Conservation (phyloP, 2,797 vertebrate genomes). For the Florisuga fusca region DNA sequence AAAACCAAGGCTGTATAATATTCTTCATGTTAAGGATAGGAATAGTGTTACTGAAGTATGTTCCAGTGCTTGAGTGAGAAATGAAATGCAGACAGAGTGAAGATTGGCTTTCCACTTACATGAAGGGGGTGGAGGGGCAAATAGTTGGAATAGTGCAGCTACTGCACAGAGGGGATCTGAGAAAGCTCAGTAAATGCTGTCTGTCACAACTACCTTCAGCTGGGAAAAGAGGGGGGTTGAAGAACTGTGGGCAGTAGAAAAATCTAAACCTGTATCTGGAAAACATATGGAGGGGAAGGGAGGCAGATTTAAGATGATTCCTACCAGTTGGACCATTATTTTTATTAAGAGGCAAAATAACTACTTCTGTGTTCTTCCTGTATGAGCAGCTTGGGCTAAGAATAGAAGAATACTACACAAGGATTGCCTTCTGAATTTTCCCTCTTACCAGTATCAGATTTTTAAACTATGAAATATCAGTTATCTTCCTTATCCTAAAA, state of each 20-base stretch:
- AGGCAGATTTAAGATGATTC: neutral
- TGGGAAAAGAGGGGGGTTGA: neutral
- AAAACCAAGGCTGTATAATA: slow-evolving; percentile 51
- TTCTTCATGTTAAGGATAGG: slow-evolving; percentile 36
- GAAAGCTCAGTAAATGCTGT: neutral
- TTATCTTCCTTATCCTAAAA: slow-evolving; percentile 6
- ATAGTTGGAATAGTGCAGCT: slow-evolving; percentile 30
- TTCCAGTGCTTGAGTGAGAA: slow-evolving; percentile 14
- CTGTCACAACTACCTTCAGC: neutral
- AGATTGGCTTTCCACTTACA: slow-evolving; percentile 32
- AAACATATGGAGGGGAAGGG: neutral
- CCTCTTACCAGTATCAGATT: slow-evolving; percentile 15
- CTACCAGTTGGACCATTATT: neutral
- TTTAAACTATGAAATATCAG: neutral
- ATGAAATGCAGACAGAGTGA: slow-evolving; percentile 12
- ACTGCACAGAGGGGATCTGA: neutral
- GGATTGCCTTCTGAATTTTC: neutral
- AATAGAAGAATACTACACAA: neutral
- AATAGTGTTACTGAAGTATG: slow-evolving; percentile 53
- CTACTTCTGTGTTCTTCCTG: neutral
- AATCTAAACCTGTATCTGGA: neutral
- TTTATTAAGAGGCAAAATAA: neutral
- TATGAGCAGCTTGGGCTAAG: neutral
- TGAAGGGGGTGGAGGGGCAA: slow-evolving; percentile 11
- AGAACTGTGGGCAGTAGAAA: neutral